Base-by-base conservation (phyloP, 2,888 invertebrate species). In the Caenorhabditis sp. region DNA sequence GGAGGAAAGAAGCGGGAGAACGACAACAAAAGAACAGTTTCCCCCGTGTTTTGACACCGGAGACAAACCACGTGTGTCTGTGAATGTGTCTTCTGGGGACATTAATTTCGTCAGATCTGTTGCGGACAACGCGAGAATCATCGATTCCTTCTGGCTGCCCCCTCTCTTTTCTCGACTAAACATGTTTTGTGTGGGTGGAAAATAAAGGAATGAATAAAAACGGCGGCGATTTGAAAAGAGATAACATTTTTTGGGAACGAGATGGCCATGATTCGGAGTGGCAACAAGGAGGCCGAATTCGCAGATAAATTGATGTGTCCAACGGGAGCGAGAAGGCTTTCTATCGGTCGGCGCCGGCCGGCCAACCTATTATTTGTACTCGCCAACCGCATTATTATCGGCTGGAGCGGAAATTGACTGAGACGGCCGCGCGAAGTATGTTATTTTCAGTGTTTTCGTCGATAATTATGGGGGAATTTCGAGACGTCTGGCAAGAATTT, bases 121-220 rank as follows among this genome's bases (percentile, higher is more conserved):
- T 8, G 35, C 1, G 2, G 18, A n/a, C 56, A 40, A n/a, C n/a
- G 51, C 35, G 58, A 40, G 65, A 65, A 74, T 74, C 55, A 26
- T 26, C 64, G 72, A 80, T 76, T 62, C 70, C 71, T 50, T 60
- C 47, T 69, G 44, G 56, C 9, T 4, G 5, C 32, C 32, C 32
- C 32, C 5, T 8, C n/a, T n/a, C n/a, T n/a, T n/a, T n/a, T n/a
- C 40, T 11, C 18, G 47, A 40, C 51, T n/a, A 53, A 81, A 81
- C 40, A 83, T 69, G 55, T 70, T 71, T 77, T 67, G 68, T 62
- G 76, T 47, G 51, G n/a, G 67, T n/a, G 37, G 13, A 13, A 56
- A 26, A 65, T 11, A 76, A 60, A 60, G 9, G 32, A 32, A 32
- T 32, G n/a, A n/a, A n/a, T n/a, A n/a, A 32, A 32, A 32, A 32